Evolutionary conservation across 1,140 invertebrate species (phyloP).

Genomic region (Theocolax elegans): DNA sequence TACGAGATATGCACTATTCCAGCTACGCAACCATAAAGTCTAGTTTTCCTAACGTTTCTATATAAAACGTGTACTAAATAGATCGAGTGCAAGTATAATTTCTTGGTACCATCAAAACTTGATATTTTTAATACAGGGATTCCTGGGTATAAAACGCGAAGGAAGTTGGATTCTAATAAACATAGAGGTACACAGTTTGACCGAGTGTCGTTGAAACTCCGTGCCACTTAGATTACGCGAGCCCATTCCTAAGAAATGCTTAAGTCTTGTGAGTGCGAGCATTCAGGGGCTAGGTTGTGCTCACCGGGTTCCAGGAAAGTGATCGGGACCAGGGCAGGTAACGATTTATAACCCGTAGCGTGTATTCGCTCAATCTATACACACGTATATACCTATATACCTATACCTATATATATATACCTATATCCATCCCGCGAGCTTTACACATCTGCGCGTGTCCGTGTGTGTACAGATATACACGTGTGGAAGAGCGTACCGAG

Average conservation of each 20-base stretch:
- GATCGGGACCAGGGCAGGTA: slow-evolving; percentile 24
- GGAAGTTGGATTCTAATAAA: no score
- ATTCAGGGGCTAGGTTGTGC: not conserved
- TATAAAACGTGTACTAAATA: no score
- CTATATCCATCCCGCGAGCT: not conserved
- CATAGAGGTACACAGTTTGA: no score
- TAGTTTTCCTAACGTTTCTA: no score
- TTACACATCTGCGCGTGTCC: not conserved
- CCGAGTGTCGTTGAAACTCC: not conserved
- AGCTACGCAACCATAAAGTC: no score
- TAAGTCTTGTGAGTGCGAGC: not conserved
- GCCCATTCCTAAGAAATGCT: slow-evolving; percentile 14
- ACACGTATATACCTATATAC: not conserved
- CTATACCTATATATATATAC: not conserved
- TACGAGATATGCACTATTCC: no score
- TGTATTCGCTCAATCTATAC: not conserved
- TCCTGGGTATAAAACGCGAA: no score
- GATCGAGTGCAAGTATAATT: no score
- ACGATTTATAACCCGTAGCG: slow-evolving; percentile 24
- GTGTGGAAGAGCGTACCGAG: not conserved
- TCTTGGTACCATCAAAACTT: no score
- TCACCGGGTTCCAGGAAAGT: slow-evolving; percentile 16
- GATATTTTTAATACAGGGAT: no score
- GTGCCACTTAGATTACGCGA: no score
- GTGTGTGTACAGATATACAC: not conserved